Conservation (phyloP, 2,888 invertebrate species). For the Rosalia funebris region DNA sequence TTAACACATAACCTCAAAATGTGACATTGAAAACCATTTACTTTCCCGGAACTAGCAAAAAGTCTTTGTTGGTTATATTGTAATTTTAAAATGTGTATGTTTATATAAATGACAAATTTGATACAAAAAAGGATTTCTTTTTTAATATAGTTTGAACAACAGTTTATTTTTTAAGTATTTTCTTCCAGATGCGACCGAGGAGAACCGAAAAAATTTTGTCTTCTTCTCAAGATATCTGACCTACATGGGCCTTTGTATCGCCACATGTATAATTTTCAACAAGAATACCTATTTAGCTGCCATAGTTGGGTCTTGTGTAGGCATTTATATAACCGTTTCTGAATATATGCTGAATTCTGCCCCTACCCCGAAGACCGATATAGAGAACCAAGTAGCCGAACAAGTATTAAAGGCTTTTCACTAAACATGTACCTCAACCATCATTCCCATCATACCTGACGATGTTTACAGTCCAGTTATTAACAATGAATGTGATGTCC, state of each 20-base stretch:
- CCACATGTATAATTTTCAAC: constrained; percentile 87
- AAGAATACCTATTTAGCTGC: constrained; percentile 81
- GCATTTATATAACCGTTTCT: constrained; percentile 84
- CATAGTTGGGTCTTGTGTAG: constrained; percentile 81
- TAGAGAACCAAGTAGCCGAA: constrained; percentile 50
- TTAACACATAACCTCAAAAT: no score
- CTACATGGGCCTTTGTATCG: constrained; percentile 84
- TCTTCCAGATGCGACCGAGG: constrained; percentile 64
- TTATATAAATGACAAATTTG: no score
- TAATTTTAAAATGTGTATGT: no score
- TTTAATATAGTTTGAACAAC: no score
- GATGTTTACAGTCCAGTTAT: constrained; percentile 9
- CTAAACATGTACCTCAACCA: not conserved
- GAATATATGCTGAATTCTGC: constrained; percentile 75
- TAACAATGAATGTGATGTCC: constrained; percentile 18
- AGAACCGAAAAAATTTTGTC: constrained; percentile 68
- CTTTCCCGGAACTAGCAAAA: no score
- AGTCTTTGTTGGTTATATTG: no score
- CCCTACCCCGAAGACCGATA: constrained; percentile 53
- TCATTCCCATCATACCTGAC: not conserved
- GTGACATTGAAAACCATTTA: no score
- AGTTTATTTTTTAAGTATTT: no score
- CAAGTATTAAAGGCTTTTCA: constrained; percentile 50
- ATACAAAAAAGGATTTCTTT: no score
- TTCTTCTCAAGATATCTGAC: constrained; percentile 80